Evolutionary conservation across 2,797 vertebrate species (phyloP).

Genomic region (Aphelocoma californica): DNA sequence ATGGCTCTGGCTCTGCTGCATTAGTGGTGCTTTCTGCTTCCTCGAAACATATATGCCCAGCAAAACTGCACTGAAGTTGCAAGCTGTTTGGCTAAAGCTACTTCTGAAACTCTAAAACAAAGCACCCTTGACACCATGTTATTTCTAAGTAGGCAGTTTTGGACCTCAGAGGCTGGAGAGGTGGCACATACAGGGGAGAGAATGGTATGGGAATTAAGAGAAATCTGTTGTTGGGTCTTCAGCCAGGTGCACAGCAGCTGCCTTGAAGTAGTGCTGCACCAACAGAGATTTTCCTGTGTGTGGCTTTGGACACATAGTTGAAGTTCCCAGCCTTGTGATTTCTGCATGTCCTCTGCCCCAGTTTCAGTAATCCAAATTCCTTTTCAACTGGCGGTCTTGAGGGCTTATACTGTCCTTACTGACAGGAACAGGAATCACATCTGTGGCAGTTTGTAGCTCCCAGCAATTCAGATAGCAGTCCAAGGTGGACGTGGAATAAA

Average conservation of each 20-base stretch:
- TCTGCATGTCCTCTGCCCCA: neutral
- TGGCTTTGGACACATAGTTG: neutral
- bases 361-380: neutral
- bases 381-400: neutral
- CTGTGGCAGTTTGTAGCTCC: neutral
- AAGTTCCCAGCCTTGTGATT: neutral
- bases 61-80: neutral
- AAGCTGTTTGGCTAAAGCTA: neutral
- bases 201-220: neutral
- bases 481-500: neutral
- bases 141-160: neutral
- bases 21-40: neutral
- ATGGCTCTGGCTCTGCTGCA: neutral
- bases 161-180: neutral
- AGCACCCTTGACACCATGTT: neutral
- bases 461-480: neutral
- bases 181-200: neutral
- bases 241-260: neutral
- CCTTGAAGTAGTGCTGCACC: neutral
- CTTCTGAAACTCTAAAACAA: neutral
- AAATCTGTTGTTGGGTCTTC: neutral
- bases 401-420: neutral
- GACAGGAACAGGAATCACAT: neutral
- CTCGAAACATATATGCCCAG: fast-evolving
- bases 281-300: fast-evolving